Base-by-base conservation (phyloP, 2,797 vertebrate species). In the Heterohyrax brucei region DNA sequence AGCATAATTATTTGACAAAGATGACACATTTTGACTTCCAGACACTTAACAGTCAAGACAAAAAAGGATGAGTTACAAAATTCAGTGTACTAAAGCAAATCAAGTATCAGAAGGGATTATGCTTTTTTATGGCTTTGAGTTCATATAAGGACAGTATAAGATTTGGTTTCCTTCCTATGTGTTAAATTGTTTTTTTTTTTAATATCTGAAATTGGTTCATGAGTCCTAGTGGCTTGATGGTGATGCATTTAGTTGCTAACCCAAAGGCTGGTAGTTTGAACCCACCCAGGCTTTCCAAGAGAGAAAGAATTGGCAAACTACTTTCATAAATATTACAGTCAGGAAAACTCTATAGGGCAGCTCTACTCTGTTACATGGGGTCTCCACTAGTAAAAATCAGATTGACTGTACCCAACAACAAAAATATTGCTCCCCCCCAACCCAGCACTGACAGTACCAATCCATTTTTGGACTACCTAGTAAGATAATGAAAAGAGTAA, bases 21-120 rank as follows among this genome's bases (percentile, higher is more conserved):
- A 5, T 79, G 82, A 84, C 3, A 70, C 10, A 84, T 84, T 91
- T 93, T 76, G 22, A 7, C 24, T 94, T 10, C 75, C 19, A 93
- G 19, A 30, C 3, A 73, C 1, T 75, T 44, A 26, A 70, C n/a
- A 59, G 13, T 24, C 12, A 70, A 91, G 77, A 73, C 3, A 93
- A 82, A 22, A 77, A 66, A 86, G 7, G 16, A 44, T 18, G 22
- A 85, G 28, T 62, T 62, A 9, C 33, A 95, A 82, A 88, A 62
- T 77, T 75, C 64, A 62, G 1, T 7, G 9, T 64, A 86, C 10
- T 44, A 39, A 96, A 80, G 78, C 56, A 95, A 78, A 82, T 80
- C 3, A 64, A 39, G 2, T 73, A 3, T 91, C 16, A 50, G 64
- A 82, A 91, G 13, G 24, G 46, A 68, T 5, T 61, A 28, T 62